These are phyloP conservation scores for Triplophysa tibetana DNA, from an alignment of 2,113 vertebrate species.

Conservation along the genomic window DNA sequence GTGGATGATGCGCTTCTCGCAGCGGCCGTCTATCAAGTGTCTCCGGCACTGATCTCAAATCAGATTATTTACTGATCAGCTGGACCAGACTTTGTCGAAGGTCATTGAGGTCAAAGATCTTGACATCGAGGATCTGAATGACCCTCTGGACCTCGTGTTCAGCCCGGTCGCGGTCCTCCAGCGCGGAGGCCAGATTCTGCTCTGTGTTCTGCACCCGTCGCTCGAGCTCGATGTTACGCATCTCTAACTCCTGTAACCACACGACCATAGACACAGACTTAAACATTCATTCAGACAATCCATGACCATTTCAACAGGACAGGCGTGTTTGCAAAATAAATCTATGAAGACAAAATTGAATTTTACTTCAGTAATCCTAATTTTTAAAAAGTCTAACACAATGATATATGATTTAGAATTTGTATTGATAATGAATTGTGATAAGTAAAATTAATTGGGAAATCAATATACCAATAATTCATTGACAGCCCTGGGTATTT, in stretches of 20 bases:
- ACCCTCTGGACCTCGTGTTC: conserved; percentile 83
- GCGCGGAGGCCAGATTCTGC: conserved; percentile 78
- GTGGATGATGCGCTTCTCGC: conserved; percentile 7
- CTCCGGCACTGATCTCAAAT: neutral
- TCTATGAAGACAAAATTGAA: neutral
- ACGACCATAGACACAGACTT: neutral
- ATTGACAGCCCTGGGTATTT: no score
- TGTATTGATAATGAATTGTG: no score
- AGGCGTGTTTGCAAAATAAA: neutral
- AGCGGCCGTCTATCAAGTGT: neutral
- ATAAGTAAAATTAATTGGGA: no score
- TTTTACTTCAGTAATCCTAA: no score
- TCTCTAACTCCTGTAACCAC: conserved; percentile 82
- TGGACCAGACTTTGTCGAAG: conserved; percentile 89
- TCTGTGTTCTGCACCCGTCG: conserved; percentile 79
- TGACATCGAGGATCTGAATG: conserved; percentile 89
- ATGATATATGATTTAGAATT: no score
- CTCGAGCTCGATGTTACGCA: conserved; percentile 84
- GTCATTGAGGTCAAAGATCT: conserved; percentile 93
- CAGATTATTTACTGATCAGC: conserved; percentile 79
- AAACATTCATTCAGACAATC: neutral
- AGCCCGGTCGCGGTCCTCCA: conserved; percentile 82
- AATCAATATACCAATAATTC: no score
- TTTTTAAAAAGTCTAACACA: no score
- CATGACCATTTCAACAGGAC: neutral